Base-by-base conservation (phyloP, 2,888 invertebrate genomes). In the Drosophila gaucha region DNA sequence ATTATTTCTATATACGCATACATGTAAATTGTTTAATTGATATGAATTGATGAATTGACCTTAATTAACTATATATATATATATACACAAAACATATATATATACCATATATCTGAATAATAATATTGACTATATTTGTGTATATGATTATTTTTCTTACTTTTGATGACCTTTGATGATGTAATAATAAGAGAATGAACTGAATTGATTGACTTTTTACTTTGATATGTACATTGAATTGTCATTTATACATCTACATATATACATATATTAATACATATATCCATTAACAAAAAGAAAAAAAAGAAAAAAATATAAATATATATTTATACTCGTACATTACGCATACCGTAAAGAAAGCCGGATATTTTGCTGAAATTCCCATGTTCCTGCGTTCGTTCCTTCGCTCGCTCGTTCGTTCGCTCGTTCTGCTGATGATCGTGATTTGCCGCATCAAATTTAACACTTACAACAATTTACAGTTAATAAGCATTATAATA, bases 371-470 rank as follows among this genome's bases (percentile, higher is more conserved):
- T 86, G 71, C 73, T 82, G 75, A 36, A 38, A 38, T 56, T 58
- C 63, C 72, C 50, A 50, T 41, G 52, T 73, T 79, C 84, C 59
- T 74, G 72, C 78, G 72, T 57, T 76, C 68, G 70, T 69, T 73
- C 74, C 67, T 66, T 69, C 79, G 79, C 72, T 83, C 80, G 57
- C 77, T 84, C 78, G 46, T 47, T 47, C 46, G 82, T 75, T 82
- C 86, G 84, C 82, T 87, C 86, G 82, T 88, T 89, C 86, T 88
- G 85, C 80, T 88, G 89, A 82, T 86, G 86, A 85, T 88, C 86
- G 89, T 87, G 88, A 85, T 72, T 76, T 86, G 82, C 87, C 87
- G 85, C 80, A 85, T 86, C 63, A 55, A 60, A 55, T 71, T 75
- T 68, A 57, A 50, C 50, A 74, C 57, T 60, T 51, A 62, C 55